Percentiles rank a stretch among this genome's conserved stretches.
Conservation (phyloP, 1,140 invertebrate genomes). For the Zaprionus capensis region DNA sequence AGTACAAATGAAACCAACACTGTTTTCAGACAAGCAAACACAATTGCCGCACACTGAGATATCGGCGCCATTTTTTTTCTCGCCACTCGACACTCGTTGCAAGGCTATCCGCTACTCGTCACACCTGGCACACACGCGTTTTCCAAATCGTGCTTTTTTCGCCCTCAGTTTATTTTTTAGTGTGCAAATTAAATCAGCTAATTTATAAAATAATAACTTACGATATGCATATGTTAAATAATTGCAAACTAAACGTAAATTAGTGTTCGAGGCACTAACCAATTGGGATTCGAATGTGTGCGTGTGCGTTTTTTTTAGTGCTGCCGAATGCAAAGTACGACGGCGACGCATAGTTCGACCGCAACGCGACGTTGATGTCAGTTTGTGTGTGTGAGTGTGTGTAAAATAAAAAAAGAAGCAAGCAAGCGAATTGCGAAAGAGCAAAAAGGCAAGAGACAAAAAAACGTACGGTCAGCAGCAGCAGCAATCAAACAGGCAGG, state of each 20-base stretch:
- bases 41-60: slow-evolving; percentile 33
- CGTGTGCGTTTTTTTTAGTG: slow-evolving; percentile 40
- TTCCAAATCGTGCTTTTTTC: slow-evolving; percentile 76
- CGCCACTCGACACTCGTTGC: slow-evolving; percentile 44
- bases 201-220: slow-evolving; percentile 28
- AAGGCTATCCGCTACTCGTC: slow-evolving; percentile 48
- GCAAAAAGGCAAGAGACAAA: slow-evolving; percentile 50
- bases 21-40: neutral
- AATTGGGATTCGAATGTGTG: slow-evolving; percentile 28
- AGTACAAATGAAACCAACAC: neutral
- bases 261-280: neutral
- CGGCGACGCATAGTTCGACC: slow-evolving; percentile 53
- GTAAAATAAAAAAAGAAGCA: slow-evolving; percentile 54
- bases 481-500: slow-evolving; percentile 30
- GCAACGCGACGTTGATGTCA: slow-evolving; percentile 46
- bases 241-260: slow-evolving; percentile 7
- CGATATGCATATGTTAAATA: slow-evolving; percentile 17
- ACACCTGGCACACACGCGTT: slow-evolving; percentile 70
- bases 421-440: slow-evolving; percentile 65
- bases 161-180: slow-evolving; percentile 53
- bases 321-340: slow-evolving; percentile 53
- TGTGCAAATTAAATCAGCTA: slow-evolving; percentile 49
- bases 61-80: slow-evolving; percentile 57
- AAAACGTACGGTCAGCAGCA: slow-evolving; percentile 45
- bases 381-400: slow-evolving; percentile 47